Percentiles rank a stretch among this genome's conserved stretches.
These are phyloP conservation scores for Pseudocheirus occidentalis DNA, from an alignment of 2,797 vertebrate species.

Conservation along the genomic window DNA sequence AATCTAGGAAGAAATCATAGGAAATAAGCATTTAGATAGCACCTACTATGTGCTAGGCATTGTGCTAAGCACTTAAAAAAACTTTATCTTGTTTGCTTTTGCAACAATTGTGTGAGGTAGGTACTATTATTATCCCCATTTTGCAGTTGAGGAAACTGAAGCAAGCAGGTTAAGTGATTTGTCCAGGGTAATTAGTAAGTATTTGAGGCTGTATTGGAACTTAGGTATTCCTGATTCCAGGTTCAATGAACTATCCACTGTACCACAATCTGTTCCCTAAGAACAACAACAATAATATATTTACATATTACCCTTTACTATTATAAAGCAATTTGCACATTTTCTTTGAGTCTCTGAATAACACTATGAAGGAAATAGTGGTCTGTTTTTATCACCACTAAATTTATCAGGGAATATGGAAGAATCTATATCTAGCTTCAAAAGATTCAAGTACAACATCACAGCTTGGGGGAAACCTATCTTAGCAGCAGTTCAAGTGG, in stretches of 20 bases:
- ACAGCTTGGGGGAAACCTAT: background rate
- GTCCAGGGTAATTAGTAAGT: background rate
- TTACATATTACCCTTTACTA: background rate
- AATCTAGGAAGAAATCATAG: background rate
- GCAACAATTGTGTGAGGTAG: background rate
- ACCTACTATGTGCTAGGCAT: background rate
- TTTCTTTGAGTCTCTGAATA: background rate
- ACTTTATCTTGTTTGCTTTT: background rate
- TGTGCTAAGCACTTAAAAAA: background rate
- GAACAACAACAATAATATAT: background rate
- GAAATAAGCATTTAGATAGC: background rate
- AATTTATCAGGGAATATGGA: background rate
- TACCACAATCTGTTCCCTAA: background rate
- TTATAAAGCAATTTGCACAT: background rate
- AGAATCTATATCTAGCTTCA: background rate
- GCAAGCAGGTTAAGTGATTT: background rate
- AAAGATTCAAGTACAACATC: background rate
- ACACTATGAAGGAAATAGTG: background rate
- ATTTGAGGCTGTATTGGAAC: background rate
- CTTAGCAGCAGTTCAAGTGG: background rate
- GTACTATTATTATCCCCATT: background rate
- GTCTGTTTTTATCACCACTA: background rate
- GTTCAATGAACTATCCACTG: background rate
- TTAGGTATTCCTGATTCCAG: background rate
- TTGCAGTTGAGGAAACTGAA: background rate